Evolutionary conservation across 2,797 vertebrate genomes (phyloP).

Genomic region (Calcarius lapponicus): DNA sequence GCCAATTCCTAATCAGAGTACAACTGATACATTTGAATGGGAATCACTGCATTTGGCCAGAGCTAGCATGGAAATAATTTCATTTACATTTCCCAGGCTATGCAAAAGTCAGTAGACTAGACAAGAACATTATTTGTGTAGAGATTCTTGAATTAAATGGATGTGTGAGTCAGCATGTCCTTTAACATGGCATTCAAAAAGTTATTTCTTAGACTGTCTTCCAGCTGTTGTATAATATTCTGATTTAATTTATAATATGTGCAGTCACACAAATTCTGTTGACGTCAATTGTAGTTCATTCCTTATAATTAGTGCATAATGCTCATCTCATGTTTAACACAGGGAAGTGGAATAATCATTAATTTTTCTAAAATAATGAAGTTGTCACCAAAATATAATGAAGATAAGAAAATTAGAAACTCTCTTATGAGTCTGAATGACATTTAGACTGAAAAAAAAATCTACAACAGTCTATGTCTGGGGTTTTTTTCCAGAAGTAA

Average conservation of each 20-base stretch:
- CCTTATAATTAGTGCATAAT: slow-evolving; percentile 43
- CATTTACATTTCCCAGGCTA: slow-evolving; percentile 23
- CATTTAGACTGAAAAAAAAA: not conserved
- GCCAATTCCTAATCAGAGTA: not conserved
- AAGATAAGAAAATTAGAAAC: slow-evolving; percentile 42
- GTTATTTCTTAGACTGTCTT: slow-evolving; percentile 43
- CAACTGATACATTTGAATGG: not conserved
- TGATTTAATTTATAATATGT: slow-evolving; percentile 23
- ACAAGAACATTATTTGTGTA: slow-evolving; percentile 10
- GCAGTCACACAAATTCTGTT: slow-evolving; percentile 39
- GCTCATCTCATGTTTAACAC: not conserved
- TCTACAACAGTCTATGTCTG: not conserved
- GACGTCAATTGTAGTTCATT: slow-evolving; percentile 28
- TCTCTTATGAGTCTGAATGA: not conserved
- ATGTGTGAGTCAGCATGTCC: slow-evolving; percentile 22
- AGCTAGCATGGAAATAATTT: not conserved
- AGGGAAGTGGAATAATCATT: not conserved
- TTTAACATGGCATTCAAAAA: slow-evolving; percentile 19
- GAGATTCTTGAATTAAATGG: slow-evolving; percentile 29
- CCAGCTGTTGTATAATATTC: slow-evolving; percentile 43
- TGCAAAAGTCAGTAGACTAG: not conserved
- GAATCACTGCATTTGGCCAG: not conserved
- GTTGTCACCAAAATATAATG: slow-evolving; percentile 15
- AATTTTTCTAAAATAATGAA: slow-evolving; percentile 50
- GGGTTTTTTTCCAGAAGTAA: not conserved